phyloP scores from a whole-genome alignment of 2,888 invertebrate genomes.

The Apodemia zela region DNA sequence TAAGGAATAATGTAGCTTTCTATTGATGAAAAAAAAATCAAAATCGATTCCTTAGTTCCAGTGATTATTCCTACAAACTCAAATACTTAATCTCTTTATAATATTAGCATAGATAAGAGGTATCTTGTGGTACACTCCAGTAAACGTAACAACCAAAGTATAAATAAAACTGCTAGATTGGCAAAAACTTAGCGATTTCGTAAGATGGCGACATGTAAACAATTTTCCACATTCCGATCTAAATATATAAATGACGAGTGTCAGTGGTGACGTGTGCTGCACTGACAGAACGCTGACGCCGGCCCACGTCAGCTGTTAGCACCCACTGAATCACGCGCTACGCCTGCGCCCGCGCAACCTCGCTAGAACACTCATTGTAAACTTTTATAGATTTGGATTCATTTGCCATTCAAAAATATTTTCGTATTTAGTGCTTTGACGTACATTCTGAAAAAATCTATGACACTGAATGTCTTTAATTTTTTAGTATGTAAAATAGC shows the following conservation, averaged over 20 bases:
- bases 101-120: not conserved
- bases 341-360: conserved; percentile 9
- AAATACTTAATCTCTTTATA: not conserved
- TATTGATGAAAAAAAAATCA: too few species aligned
- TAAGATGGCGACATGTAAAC: conserved; percentile 42
- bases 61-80: too few species aligned
- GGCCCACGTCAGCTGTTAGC: conserved; percentile 51
- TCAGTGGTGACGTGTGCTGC: conserved; percentile 47
- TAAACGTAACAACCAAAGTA: not conserved
- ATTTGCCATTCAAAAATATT: conserved; percentile 11
- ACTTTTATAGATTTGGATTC: conserved; percentile 19
- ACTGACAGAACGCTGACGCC: conserved; percentile 57
- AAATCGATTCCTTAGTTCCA: too few species aligned
- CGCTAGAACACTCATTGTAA: conserved; percentile 18
- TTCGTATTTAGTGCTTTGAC: not conserved
- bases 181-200: conserved; percentile 7
- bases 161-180: not conserved
- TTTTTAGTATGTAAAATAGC: too few species aligned
- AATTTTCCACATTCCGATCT: conserved; percentile 66
- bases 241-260: conserved; percentile 64
- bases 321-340: conserved; percentile 61
- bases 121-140: not conserved
- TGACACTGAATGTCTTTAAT: not conserved
- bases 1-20: not conserved
- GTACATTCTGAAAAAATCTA: not conserved